Evolutionary conservation across 1,140 invertebrate species (phyloP).

Genomic region (silkworm (Bombyx mori)): DNA sequence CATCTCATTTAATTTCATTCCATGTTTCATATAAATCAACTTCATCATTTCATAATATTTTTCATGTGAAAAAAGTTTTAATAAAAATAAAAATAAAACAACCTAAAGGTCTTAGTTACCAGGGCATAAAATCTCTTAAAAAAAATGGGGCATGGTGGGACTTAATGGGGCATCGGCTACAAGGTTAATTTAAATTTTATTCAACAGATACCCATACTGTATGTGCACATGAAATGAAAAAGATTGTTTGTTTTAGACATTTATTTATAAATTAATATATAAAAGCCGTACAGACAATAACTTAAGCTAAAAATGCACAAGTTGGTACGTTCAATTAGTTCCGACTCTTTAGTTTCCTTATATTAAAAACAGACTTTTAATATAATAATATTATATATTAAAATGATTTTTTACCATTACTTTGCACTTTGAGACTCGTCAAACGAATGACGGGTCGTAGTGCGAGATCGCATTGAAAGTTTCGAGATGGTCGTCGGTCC

Average conservation of each 20-base stretch:
- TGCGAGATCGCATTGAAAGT: conserved; percentile 17
- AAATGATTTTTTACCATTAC: conserved; percentile 10
- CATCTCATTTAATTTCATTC: too few species aligned
- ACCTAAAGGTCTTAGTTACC: too few species aligned
- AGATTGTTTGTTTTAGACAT: conserved; percentile 44
- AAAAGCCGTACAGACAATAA: conserved; percentile 61
- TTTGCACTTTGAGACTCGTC: conserved; percentile 34
- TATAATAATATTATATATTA: conserved; percentile 34
- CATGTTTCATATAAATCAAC: too few species aligned
- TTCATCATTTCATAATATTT: too few species aligned
- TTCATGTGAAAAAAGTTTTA: too few species aligned
- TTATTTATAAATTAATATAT: conserved; percentile 67
- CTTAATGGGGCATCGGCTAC: too few species aligned
- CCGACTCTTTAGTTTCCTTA: conserved; percentile 19
- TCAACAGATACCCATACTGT: background rate
- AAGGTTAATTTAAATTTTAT: background rate
- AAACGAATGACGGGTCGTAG: conserved; percentile 35
- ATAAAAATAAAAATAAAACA: too few species aligned
- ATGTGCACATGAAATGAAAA: conserved; percentile 4
- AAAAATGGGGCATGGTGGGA: too few species aligned
- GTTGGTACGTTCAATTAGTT: conserved; percentile 52
- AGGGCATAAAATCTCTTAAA: too few species aligned
- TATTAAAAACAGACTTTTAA: conserved; percentile 33
- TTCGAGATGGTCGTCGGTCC: conserved; percentile 30
- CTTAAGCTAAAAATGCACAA: conserved; percentile 61